A percentile compares a stretch with the other conserved stretches of the same genome.
Conservation (phyloP, 2,113 vertebrate genomes). For the Etheostoma cragini region DNA sequence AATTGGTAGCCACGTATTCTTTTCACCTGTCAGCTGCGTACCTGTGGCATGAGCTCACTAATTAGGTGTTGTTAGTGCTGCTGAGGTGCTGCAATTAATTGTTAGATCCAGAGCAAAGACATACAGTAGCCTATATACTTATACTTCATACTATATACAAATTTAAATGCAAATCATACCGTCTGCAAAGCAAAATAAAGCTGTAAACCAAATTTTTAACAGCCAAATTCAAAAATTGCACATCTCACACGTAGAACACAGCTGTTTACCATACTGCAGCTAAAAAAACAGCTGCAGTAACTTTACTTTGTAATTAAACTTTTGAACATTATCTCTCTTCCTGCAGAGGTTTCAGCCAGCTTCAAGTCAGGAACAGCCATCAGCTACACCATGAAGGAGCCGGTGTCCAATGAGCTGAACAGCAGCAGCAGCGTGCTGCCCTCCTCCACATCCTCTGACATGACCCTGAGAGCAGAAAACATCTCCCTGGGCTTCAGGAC, state of each 20-base stretch:
- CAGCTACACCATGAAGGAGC: constrained; percentile 89
- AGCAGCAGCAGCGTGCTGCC: constrained; percentile 83
- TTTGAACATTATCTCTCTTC: not conserved
- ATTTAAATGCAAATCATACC: constrained; percentile 8
- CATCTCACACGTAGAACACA: not conserved
- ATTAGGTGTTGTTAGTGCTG: constrained; percentile 36
- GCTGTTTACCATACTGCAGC: too few species aligned
- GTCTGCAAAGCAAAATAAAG: not conserved
- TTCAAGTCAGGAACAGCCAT: constrained; percentile 89
- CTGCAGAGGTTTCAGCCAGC: constrained; percentile 92
- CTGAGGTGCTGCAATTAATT: not conserved
- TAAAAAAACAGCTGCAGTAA: not conserved
- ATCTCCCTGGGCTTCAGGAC: constrained; percentile 91
- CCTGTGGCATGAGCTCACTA: constrained; percentile 17
- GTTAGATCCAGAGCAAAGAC: constrained; percentile 4
- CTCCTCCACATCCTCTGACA: constrained; percentile 86
- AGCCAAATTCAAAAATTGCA: not conserved
- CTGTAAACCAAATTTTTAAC: not conserved
- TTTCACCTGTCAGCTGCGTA: constrained; percentile 43
- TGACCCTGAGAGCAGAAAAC: constrained; percentile 85
- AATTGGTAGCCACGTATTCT: constrained; percentile 37
- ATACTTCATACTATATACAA: too few species aligned
- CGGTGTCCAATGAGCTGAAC: constrained; percentile 77
- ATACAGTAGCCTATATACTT: not conserved
- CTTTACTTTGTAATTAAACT: not conserved